These are phyloP conservation scores for Aphidius gifuensis DNA, from an alignment of 1,140 invertebrate genomes.

Conservation along the genomic window DNA sequence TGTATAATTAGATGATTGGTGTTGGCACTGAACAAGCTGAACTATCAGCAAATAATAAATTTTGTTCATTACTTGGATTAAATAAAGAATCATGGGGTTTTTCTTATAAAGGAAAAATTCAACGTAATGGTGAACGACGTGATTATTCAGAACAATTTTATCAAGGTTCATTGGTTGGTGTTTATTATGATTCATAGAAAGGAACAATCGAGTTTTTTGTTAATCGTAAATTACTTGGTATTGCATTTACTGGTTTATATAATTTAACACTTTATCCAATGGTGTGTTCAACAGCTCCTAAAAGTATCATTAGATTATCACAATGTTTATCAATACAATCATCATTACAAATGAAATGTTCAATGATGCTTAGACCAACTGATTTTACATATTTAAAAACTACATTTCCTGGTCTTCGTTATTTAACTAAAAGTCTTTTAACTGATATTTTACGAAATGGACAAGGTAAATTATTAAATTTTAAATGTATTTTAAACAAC, in stretches of 20 bases:
- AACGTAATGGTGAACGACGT: conserved; percentile 60
- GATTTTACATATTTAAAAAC: conserved; percentile 36
- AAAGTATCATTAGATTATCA: conserved; percentile 68
- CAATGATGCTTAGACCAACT: conserved; percentile 35
- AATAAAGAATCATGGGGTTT: conserved; percentile 77
- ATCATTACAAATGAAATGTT: conserved; percentile 57
- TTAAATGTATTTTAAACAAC: conserved; percentile 6
- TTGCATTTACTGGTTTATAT: conserved; percentile 69
- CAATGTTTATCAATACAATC: conserved; percentile 61
- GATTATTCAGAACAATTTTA: conserved; percentile 60
- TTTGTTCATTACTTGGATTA: conserved; percentile 70
- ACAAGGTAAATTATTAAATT: conserved; percentile 28
- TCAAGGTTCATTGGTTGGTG: conserved; percentile 63
- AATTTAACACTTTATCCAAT: conserved; percentile 69
- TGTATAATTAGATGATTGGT: conserved; percentile 70
- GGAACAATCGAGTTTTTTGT: conserved; percentile 77
- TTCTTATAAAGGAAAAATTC: conserved; percentile 70
- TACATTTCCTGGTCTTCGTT: conserved; percentile 40
- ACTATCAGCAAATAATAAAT: conserved; percentile 57
- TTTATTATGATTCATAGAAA: conserved; percentile 75
- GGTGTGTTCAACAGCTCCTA: conserved; percentile 74
- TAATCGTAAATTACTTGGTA: conserved; percentile 70
- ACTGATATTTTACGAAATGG: conserved; percentile 37
- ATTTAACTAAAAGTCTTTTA: conserved; percentile 42
- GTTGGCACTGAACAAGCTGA: conserved; percentile 69